A percentile compares a stretch with the other conserved stretches of the same genome.
These are phyloP conservation scores for Drosophila bifasciata DNA, from an alignment of 1,140 invertebrate species.

Conservation along the genomic window DNA sequence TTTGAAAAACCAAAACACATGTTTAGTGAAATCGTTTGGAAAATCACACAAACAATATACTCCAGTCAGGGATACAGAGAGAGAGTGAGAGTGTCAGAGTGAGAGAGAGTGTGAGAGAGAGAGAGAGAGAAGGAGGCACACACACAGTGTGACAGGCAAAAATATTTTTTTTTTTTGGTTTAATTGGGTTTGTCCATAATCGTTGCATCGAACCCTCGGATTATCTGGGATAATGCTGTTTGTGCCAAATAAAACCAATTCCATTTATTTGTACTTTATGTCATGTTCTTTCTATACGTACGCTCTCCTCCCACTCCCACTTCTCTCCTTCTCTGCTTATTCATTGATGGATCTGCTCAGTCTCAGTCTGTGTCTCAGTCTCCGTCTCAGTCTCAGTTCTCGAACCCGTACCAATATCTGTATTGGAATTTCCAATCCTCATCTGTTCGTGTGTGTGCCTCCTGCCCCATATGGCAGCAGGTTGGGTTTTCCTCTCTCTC, in stretches of 20 bases:
- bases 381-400: no score
- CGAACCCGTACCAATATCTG: conserved; percentile 7
- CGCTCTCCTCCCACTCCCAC: no score
- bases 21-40: conserved; percentile 79
- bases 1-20: conserved; percentile 81
- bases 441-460: neutral
- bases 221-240: conserved; percentile 82
- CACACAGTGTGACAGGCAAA: conserved; percentile 54
- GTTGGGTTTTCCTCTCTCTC: conserved; percentile 43
- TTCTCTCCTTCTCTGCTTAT: conserved; percentile 12
- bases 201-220: conserved; percentile 81
- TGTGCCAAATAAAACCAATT: conserved; percentile 78
- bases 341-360: conserved; percentile 55
- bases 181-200: conserved; percentile 83
- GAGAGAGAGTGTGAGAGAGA: neutral
- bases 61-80: neutral
- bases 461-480: conserved; percentile 33
- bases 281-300: conserved; percentile 37
- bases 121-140: neutral
- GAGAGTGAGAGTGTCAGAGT: neutral
- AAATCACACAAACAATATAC: conserved; percentile 63
- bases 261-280: conserved; percentile 74
- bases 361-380: conserved; percentile 8
- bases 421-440: conserved; percentile 15
- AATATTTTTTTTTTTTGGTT: conserved; percentile 67